Evolutionary conservation across 2,113 vertebrate genomes (phyloP).

Genomic region (Pseudopipra pipra): DNA sequence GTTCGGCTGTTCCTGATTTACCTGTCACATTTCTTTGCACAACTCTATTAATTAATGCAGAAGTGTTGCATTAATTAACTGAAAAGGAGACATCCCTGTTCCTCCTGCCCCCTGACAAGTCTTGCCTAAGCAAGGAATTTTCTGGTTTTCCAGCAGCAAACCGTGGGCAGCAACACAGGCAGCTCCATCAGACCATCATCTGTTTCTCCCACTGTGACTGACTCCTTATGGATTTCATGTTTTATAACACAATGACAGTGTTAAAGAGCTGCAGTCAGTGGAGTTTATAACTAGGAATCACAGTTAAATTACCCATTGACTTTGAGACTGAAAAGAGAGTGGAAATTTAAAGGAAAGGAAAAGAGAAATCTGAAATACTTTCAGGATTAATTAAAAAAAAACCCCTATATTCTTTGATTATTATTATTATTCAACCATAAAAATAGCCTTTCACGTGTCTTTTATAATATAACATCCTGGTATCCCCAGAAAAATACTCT

Average conservation of each 20-base stretch:
- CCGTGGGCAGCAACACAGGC: neutral
- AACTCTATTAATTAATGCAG: neutral
- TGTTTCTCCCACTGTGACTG: neutral
- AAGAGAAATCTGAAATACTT: neutral
- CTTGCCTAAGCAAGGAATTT: neutral
- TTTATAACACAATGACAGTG: neutral
- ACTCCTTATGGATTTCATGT: neutral
- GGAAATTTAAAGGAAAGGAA: neutral
- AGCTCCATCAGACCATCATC: neutral
- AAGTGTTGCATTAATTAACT: neutral
- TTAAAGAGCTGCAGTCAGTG: neutral
- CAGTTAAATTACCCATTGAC: neutral
- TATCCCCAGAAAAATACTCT: slow-evolving; percentile 1
- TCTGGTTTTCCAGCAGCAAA: neutral
- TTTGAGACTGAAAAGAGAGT: neutral
- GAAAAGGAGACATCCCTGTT: neutral
- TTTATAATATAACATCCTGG: neutral
- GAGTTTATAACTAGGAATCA: neutral
- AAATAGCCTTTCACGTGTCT: neutral
- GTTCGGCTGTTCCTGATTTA: neutral
- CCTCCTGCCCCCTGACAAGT: neutral
- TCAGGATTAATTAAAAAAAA: neutral
- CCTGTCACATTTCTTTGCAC: neutral
- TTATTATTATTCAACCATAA: neutral
- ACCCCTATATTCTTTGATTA: neutral